These are phyloP conservation scores for Epinephelus moara DNA, from an alignment of 2,113 vertebrate species.

Conservation along the genomic window DNA sequence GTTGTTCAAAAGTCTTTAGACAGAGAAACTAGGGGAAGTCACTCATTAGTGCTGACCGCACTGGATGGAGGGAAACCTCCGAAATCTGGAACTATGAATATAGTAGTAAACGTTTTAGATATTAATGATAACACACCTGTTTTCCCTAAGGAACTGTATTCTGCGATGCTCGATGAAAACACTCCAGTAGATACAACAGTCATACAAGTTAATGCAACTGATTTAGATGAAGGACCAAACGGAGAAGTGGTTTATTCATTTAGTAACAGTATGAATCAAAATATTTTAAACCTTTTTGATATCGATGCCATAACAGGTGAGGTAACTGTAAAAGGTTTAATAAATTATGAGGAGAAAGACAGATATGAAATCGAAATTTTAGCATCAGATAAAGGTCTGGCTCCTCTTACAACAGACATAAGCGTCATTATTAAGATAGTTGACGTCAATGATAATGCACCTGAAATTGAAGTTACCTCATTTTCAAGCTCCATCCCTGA, in stretches of 20 bases:
- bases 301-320: constrained; percentile 71
- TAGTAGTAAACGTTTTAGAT: constrained; percentile 76
- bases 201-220: constrained; percentile 78
- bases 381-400: constrained; percentile 66
- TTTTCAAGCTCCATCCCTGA: constrained; percentile 61
- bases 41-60: constrained; percentile 72
- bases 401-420: constrained; percentile 58
- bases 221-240: constrained; percentile 78
- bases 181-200: constrained; percentile 62
- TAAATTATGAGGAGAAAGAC: constrained; percentile 77
- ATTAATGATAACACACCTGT: constrained; percentile 79
- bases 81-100: constrained; percentile 63
- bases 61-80: constrained; percentile 81
- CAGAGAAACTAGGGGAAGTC: constrained; percentile 56
- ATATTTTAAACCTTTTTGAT: constrained; percentile 53
- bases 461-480: constrained; percentile 68
- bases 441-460: constrained; percentile 66
- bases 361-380: constrained; percentile 78
- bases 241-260: constrained; percentile 77
- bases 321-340: constrained; percentile 53
- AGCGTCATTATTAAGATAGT: constrained; percentile 51
- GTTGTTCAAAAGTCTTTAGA: constrained; percentile 76
- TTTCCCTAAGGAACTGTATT: constrained; percentile 67
- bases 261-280: constrained; percentile 53
- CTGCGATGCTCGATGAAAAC: constrained; percentile 51